Conservation (phyloP, 2,113 vertebrate genomes). For the Notothenia coriiceps region DNA sequence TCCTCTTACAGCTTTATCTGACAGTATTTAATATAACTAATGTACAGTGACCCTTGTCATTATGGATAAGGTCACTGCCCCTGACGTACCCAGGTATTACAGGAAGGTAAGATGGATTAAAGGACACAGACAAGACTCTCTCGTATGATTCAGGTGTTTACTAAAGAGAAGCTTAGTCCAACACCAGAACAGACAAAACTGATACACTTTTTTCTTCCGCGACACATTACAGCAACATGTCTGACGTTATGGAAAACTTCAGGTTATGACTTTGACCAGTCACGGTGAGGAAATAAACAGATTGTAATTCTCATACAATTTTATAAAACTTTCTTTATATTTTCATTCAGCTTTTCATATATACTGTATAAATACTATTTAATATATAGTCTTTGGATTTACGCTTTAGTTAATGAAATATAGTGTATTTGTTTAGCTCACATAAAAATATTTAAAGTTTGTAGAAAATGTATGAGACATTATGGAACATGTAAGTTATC, state of each 20-base stretch:
- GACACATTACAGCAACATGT: conserved; percentile 22
- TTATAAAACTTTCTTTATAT: not conserved
- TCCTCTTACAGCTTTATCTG: not conserved
- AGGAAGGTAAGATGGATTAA: conserved; percentile 71
- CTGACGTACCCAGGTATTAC: conserved; percentile 66
- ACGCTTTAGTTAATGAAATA: not conserved
- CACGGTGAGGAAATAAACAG: not conserved
- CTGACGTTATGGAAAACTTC: not conserved
- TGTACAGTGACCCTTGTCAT: conserved; percentile 47
- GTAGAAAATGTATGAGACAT: not conserved
- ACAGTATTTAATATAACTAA: conserved; percentile 41
- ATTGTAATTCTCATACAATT: not conserved
- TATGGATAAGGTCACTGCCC: conserved; percentile 53
- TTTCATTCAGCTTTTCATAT: not conserved
- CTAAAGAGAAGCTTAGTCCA: conserved; percentile 52
- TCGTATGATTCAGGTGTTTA: conserved; percentile 72
- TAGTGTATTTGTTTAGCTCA: not conserved
- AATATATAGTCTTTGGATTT: conserved; percentile 2
- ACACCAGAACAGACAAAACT: conserved; percentile 33
- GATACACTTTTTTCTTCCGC: not conserved
- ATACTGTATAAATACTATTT: not conserved
- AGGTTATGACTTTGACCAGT: not conserved
- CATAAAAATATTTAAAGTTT: not conserved
- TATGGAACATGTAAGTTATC: not conserved
- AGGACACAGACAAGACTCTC: conserved; percentile 51